These are phyloP conservation scores for Tiphia femorata DNA, from an alignment of 2,888 invertebrate species.

Conservation along the genomic window DNA sequence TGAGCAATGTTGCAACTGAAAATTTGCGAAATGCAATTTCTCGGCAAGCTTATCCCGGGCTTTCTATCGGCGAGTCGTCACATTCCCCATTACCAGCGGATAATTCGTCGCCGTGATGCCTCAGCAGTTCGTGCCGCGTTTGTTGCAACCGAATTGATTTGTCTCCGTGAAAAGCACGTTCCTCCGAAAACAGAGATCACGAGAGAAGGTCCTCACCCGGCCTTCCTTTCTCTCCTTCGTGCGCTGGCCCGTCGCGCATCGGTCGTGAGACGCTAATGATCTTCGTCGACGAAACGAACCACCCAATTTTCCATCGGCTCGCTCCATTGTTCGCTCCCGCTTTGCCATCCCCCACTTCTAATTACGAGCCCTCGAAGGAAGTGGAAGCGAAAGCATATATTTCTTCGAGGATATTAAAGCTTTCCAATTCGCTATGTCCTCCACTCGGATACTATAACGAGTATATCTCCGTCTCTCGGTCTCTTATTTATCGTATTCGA, in stretches of 20 bases:
- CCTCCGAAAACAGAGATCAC: slow-evolving; percentile 12
- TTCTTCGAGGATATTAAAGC: no score
- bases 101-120: slow-evolving; percentile 26
- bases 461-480: no score
- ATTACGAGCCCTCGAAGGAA: not conserved
- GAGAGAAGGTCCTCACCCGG: no score
- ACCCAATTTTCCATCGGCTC: not conserved
- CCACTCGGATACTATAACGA: no score
- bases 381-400: not conserved
- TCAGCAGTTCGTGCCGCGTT: slow-evolving; percentile 37
- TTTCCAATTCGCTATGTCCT: no score
- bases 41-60: no score
- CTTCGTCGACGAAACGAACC: not conserved
- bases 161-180: slow-evolving; percentile 18
- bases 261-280: slow-evolving; percentile 6
- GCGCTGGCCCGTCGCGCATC: not conserved
- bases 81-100: no score
- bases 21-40: no score
- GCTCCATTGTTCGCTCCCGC: not conserved
- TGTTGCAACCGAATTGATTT: slow-evolving; percentile 19
- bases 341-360: not conserved
- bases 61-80: no score
- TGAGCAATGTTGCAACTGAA: no score
- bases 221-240: not conserved
- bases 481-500: no score